Percentiles rank a stretch among this genome's conserved stretches.
Conservation (phyloP, 1,140 invertebrate species). For the Drosophila pallidifrons region DNA sequence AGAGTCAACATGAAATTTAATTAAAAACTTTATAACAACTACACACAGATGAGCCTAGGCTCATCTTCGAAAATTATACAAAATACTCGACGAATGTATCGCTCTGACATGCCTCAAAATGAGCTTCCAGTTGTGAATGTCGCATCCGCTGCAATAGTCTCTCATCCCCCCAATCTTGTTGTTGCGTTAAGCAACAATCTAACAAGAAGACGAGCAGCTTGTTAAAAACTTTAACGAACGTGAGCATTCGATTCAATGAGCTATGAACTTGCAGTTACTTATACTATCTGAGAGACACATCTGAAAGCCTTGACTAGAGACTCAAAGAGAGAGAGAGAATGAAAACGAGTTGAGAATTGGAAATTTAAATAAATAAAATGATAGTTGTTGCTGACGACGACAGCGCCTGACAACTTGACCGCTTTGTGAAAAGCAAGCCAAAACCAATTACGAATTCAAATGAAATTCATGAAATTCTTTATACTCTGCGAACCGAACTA, state of each 20-base stretch:
- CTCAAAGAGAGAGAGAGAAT: background rate
- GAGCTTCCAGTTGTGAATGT: slow-evolving; percentile 10
- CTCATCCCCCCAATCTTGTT: background rate
- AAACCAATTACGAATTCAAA: slow-evolving; percentile 73
- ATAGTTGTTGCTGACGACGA: slow-evolving; percentile 32
- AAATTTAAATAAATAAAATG: slow-evolving; percentile 68
- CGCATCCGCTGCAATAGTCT: slow-evolving; percentile 25
- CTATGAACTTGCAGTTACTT: slow-evolving; percentile 65
- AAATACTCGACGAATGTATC: slow-evolving; percentile 48
- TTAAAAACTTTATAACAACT: slow-evolving; percentile 81
- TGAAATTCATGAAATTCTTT: slow-evolving; percentile 73
- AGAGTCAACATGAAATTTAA: slow-evolving; percentile 80
- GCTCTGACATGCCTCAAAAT: background rate
- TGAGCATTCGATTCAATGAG: slow-evolving; percentile 41
- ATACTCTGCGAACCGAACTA: slow-evolving; percentile 55
- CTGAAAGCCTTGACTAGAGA: background rate
- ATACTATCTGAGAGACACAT: slow-evolving; percentile 3
- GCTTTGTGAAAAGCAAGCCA: slow-evolving; percentile 6
- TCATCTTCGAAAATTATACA: slow-evolving; percentile 55
- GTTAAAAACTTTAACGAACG: slow-evolving; percentile 27
- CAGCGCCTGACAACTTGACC: slow-evolving; percentile 17
- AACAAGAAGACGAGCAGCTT: slow-evolving; percentile 22
- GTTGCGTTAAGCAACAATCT: slow-evolving; percentile 5
- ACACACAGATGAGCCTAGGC: slow-evolving; percentile 52
- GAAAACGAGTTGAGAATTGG: slow-evolving; percentile 21